Conservation (phyloP, 2,797 vertebrate genomes). For the Acrossocheilus wenchowensis region DNA sequence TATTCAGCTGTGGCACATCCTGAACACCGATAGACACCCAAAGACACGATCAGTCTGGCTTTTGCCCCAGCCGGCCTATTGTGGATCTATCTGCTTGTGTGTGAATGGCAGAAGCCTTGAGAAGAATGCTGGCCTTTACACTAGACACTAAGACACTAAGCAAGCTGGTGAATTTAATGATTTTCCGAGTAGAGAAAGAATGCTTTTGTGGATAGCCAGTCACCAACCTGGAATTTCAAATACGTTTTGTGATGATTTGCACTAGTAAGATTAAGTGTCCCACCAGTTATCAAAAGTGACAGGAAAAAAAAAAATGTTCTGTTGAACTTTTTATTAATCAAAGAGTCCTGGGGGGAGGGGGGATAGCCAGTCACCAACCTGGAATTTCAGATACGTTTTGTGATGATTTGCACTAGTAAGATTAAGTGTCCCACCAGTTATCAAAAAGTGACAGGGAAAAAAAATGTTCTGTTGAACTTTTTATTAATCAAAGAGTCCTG, state of each 20-base stretch:
- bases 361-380: no score
- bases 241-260: background rate
- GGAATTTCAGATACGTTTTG: no score
- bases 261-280: background rate
- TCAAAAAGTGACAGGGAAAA: no score
- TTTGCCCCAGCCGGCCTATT: conserved; percentile 14
- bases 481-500: no score
- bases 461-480: no score
- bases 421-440: no score
- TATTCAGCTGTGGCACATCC: conserved; percentile 59
- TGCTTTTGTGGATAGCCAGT: background rate
- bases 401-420: no score
- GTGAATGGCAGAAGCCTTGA: conserved; percentile 6
- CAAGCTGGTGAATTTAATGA: conserved; percentile 27
- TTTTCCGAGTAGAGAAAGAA: conserved; percentile 7
- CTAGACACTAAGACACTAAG: background rate
- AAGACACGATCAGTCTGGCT: conserved; percentile 42
- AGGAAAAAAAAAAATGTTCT: background rate
- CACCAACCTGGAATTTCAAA: conserved; percentile 3
- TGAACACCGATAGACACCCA: conserved; percentile 40
- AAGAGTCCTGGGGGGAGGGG: background rate
- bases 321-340: background rate
- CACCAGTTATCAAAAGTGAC: background rate
- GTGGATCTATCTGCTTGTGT: conserved; percentile 34
- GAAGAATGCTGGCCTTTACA: conserved; percentile 12